Conservation (phyloP, 2,888 invertebrate genomes). For the Scaptomyza cyrtandrae region DNA sequence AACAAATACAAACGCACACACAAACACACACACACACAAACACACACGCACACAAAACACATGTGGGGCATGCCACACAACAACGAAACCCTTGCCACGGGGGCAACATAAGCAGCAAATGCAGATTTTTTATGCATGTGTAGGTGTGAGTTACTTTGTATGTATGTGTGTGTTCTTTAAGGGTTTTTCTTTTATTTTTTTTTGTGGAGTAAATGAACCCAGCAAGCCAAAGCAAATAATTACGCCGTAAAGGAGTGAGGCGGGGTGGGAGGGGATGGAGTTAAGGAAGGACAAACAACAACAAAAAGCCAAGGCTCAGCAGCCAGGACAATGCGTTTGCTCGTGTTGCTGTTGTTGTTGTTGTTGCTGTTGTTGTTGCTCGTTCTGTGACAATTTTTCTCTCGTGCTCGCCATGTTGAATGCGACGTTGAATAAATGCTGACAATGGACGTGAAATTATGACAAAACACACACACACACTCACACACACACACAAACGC, state of each 20-base stretch:
- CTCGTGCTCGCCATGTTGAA: slow-evolving; percentile 54
- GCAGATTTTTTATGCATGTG: slow-evolving; percentile 29
- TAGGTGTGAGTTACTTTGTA: slow-evolving; percentile 34
- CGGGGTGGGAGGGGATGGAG: slow-evolving; percentile 17
- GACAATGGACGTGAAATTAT: slow-evolving; percentile 74
- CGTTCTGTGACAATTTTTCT: slow-evolving; percentile 41
- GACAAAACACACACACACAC: slow-evolving; percentile 46
- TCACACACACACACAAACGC: neutral
- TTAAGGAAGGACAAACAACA: slow-evolving; percentile 19
- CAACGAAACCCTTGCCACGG: slow-evolving; percentile 58
- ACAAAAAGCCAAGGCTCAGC: slow-evolving; percentile 34
- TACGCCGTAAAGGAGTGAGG: slow-evolving; percentile 56
- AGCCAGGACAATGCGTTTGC: slow-evolving; percentile 55
- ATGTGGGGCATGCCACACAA: slow-evolving; percentile 55
- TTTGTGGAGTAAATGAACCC: slow-evolving; percentile 74
- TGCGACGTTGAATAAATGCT: slow-evolving; percentile 72
- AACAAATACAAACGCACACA: slow-evolving; percentile 44
- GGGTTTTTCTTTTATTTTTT: slow-evolving; percentile 44
- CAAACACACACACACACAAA: slow-evolving; percentile 33
- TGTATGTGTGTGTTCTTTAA: slow-evolving; percentile 49
- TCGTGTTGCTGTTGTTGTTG: slow-evolving; percentile 1
- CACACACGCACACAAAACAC: slow-evolving; percentile 30
- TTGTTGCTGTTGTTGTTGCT: slow-evolving; percentile 9
- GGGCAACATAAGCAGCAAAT: slow-evolving; percentile 23
- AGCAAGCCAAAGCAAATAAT: slow-evolving; percentile 79